A percentile compares a stretch with the other conserved stretches of the same genome.
Evolutionary conservation across 2,888 invertebrate genomes (phyloP).

Genomic region (Eupithecia exiguata): DNA sequence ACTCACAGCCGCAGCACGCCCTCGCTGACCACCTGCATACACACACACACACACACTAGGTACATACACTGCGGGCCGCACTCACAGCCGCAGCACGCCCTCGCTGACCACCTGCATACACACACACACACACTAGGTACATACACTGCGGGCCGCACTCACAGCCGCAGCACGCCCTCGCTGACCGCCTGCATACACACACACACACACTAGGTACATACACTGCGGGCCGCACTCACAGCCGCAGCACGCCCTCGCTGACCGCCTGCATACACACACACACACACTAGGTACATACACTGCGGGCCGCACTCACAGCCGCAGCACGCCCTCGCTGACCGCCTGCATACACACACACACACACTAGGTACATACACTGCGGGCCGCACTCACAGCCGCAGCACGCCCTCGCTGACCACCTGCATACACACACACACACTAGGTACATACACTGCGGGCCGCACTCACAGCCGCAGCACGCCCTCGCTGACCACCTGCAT

Average conservation of each 20-base stretch:
- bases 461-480: slow-evolving; percentile 80
- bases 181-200: slow-evolving; percentile 66
- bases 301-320: slow-evolving; percentile 84
- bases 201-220: too few relatives aligned
- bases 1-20: slow-evolving; percentile 82
- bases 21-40: slow-evolving; percentile 72
- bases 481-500: slow-evolving; percentile 78
- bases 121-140: too few relatives aligned
- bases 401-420: slow-evolving; percentile 81
- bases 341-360: slow-evolving; percentile 47
- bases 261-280: slow-evolving; percentile 58
- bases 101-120: slow-evolving; percentile 72
- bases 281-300: too few relatives aligned
- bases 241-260: slow-evolving; percentile 79
- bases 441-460: slow-evolving; percentile 86
- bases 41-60: too few relatives aligned
- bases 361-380: too few relatives aligned
- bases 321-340: slow-evolving; percentile 82
- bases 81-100: slow-evolving; percentile 80
- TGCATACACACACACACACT: background rate
- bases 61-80: slow-evolving; percentile 85
- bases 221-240: slow-evolving; percentile 85
- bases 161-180: slow-evolving; percentile 81
- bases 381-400: slow-evolving; percentile 83
- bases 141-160: slow-evolving; percentile 85